Evolutionary conservation across 2,888 invertebrate species (phyloP).

Genomic region (Erebia epiphron): DNA sequence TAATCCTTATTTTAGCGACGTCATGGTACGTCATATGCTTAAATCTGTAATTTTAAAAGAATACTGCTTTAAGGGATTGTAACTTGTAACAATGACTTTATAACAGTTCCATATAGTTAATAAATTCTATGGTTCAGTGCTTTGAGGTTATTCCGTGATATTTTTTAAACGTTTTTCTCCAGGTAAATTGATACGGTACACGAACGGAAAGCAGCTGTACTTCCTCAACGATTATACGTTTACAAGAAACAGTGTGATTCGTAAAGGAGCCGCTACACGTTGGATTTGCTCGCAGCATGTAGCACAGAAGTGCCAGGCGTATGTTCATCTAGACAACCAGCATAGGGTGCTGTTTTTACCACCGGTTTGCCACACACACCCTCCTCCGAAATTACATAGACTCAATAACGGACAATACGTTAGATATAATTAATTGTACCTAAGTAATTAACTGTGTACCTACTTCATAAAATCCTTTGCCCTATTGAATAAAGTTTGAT

Average conservation of each 20-base stretch:
- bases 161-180: not conserved
- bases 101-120: too few species aligned
- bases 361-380: constrained; percentile 13
- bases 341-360: constrained; percentile 1
- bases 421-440: not conserved
- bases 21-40: too few species aligned
- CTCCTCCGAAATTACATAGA: constrained; percentile 13
- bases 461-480: too few species aligned
- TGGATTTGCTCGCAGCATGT: constrained; percentile 20
- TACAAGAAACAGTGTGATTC: constrained; percentile 14
- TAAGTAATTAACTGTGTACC: too few species aligned
- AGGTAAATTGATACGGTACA: constrained; percentile 19
- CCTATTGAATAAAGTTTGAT: too few species aligned
- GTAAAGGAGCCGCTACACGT: constrained; percentile 15
- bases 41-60: too few species aligned
- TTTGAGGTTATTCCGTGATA: not conserved
- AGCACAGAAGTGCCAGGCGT: constrained; percentile 22
- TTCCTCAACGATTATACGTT: constrained; percentile 33
- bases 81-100: too few species aligned
- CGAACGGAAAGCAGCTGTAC: constrained; percentile 37
- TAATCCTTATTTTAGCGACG: too few species aligned
- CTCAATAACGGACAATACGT: constrained; percentile 22
- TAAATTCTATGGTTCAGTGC: not conserved
- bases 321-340: constrained; percentile 24
- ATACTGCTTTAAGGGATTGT: too few species aligned